phyloP scores from a whole-genome alignment of 2,113 vertebrate species.

The Ciconia maguari region DNA sequence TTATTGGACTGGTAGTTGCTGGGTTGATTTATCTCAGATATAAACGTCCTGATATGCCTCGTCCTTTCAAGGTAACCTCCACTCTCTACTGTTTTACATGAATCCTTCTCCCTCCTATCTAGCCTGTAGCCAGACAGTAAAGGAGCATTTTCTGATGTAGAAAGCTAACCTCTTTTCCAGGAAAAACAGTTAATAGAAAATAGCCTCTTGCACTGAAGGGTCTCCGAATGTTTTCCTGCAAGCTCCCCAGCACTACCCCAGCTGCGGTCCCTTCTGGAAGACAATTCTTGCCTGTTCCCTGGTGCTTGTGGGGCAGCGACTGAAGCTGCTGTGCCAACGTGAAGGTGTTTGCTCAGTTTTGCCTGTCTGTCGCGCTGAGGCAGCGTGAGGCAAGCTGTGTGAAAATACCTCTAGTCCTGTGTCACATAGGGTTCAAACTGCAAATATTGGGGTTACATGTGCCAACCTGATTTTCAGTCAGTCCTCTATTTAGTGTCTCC shows the following conservation, averaged over 20 bases:
- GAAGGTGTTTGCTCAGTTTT: not conserved
- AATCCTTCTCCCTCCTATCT: slow-evolving; percentile 19
- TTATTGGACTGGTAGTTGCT: slow-evolving; percentile 90
- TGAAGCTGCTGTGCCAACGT: not conserved
- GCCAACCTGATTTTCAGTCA: not conserved
- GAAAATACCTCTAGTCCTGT: not conserved
- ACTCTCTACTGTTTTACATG: slow-evolving; percentile 50
- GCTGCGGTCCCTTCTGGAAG: not conserved
- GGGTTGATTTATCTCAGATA: slow-evolving; percentile 94
- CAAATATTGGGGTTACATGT: not conserved
- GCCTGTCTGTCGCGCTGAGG: not conserved
- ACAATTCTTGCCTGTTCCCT: not conserved
- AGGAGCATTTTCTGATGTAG: not conserved
- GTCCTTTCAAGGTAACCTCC: slow-evolving; percentile 92
- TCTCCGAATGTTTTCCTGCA: not conserved
- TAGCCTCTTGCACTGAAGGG: not conserved
- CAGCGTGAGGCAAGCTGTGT: not conserved
- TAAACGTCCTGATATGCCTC: slow-evolving; percentile 88
- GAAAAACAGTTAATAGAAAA: not conserved
- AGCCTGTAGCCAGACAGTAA: not conserved
- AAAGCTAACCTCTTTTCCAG: not conserved
- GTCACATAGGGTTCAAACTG: not conserved
- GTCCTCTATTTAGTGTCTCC: not conserved
- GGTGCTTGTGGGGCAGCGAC: not conserved
- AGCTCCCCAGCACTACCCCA: not conserved